Base-by-base conservation (phyloP, 2,888 invertebrate genomes). In the Myopa tessellatipennis region DNA sequence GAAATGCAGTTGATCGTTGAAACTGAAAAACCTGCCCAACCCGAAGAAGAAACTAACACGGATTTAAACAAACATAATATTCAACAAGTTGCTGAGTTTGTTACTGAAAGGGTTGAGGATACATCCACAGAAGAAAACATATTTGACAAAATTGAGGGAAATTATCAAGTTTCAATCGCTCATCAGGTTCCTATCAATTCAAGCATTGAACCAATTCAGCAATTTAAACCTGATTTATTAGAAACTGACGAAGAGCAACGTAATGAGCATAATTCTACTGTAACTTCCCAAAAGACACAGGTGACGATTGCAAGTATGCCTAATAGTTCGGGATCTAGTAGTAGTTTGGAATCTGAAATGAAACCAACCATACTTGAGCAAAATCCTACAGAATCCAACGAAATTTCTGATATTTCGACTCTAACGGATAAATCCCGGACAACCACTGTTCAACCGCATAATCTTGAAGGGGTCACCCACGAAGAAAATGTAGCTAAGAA, bases 1-100 rank as follows among this genome's bases (percentile, higher is more conserved):
- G 81, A 82, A 78, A 77, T 84, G 61, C 86, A 87, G n/a, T 84
- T 85, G 8, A 80, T 77, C 1, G 87, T 87, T 74, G 86, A 85
- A 60, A 81, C 78, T 18, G 87, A 82, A 7, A 83, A 84, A 16
- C 86, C 86, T 10, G 80, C 81, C 1, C 86, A 87, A 74, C 86
- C 87, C 0, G 85, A 84, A 77, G 87, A 87, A 80, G 87, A 86
- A 70, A 76, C 68, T 5, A 78, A 76, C 79, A 82, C 58, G 12
- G 77, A 80, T 8, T 78, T 79, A 45, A 79, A 18, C 38, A 40
- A 34, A 36, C 36, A 18, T 10, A 77, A 80, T 45, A 78, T 82
- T 36, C 81, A 82, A 75, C 81, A 82, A 36, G 71, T 81, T 45
- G 80, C 77, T 0, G 81, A 83, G 55, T 81, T 82, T 69, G 81